Conservation (phyloP, 2,888 invertebrate genomes). For the Erebia ligea region DNA sequence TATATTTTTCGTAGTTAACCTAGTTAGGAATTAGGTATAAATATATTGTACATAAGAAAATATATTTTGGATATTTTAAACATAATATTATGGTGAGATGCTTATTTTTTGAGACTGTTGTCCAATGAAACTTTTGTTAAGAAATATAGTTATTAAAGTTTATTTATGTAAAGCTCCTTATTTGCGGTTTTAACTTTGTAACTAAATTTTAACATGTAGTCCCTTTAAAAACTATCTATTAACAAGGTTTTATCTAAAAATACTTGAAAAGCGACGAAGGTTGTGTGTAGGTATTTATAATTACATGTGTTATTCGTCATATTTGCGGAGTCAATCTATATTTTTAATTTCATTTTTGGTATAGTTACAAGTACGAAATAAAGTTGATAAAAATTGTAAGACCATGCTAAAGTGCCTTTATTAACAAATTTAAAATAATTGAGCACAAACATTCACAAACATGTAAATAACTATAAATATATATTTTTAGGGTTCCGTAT, state of each 20-base stretch:
- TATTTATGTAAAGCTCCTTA: conserved; percentile 33
- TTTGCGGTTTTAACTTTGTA: conserved; percentile 26
- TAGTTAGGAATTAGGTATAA: conserved; percentile 35
- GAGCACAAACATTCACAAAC: neutral
- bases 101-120: conserved; percentile 80
- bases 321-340: neutral
- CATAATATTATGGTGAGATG: conserved; percentile 58
- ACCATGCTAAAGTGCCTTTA: neutral
- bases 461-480: neutral
- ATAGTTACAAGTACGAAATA: neutral
- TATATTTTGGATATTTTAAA: conserved; percentile 73
- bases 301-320: neutral
- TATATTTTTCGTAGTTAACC: conserved; percentile 29
- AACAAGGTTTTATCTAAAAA: neutral
- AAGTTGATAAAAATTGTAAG: neutral
- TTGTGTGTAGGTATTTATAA: neutral
- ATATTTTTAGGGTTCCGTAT: too few relatives aligned
- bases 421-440: neutral
- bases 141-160: conserved; percentile 36
- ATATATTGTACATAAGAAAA: conserved; percentile 66
- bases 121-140: conserved; percentile 63
- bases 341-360: neutral
- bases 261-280: neutral
- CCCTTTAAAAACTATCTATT: neutral
- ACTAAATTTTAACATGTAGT: too few relatives aligned